These are phyloP conservation scores for Charadrius vociferus DNA, from an alignment of 2,113 vertebrate species.

Conservation along the genomic window DNA sequence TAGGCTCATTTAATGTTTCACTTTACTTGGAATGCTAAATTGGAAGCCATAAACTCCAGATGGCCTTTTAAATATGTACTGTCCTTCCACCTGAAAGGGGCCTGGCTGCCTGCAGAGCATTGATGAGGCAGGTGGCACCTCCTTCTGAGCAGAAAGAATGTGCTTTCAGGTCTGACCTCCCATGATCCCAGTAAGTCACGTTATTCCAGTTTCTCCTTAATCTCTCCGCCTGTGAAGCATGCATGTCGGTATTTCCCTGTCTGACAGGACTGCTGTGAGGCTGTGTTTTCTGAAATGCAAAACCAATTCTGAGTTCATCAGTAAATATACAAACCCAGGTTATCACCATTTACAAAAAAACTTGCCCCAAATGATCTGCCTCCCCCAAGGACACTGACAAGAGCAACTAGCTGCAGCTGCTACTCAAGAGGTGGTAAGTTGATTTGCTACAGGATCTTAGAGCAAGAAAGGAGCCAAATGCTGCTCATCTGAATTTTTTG, in stretches of 20 bases:
- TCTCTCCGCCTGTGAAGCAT: background rate
- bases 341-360: background rate
- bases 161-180: slow-evolving; percentile 18
- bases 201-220: background rate
- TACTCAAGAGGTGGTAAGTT: background rate
- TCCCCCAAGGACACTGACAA: background rate
- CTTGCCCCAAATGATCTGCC: background rate
- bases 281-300: background rate
- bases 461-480: background rate
- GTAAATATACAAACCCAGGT: background rate
- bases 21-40: slow-evolving; percentile 54
- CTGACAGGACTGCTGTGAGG: background rate
- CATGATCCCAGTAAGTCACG: background rate
- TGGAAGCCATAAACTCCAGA: slow-evolving; percentile 62
- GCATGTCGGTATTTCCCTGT: background rate
- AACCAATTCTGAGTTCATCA: background rate
- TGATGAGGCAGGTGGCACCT: slow-evolving; percentile 37
- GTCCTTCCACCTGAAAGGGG: slow-evolving; percentile 43
- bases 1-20: slow-evolving; percentile 39
- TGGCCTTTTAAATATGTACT: slow-evolving; percentile 47
- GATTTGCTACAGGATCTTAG: background rate
- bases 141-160: slow-evolving; percentile 28
- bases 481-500: background rate
- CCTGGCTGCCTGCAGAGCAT: background rate
- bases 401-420: background rate